Evolutionary conservation across 2,113 vertebrate genomes (phyloP).

Genomic region (Ctenomys sociabilis): DNA sequence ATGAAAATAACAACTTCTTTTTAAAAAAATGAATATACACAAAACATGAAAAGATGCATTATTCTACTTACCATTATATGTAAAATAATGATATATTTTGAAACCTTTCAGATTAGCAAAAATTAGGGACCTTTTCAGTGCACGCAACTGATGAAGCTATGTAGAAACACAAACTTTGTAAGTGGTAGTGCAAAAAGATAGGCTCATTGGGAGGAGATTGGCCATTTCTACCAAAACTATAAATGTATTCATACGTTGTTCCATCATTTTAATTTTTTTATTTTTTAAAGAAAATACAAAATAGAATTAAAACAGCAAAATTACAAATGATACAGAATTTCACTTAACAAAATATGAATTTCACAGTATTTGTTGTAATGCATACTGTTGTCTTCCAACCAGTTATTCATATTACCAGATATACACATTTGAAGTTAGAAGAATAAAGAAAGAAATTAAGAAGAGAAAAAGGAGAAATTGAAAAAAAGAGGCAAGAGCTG

Average conservation of each 20-base stretch:
- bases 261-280: neutral
- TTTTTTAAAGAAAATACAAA: no score
- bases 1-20: neutral
- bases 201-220: neutral
- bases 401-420: no score
- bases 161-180: neutral
- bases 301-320: no score
- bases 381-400: no score
- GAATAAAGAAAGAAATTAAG: no score
- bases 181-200: neutral
- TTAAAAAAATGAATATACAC: neutral
- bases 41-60: conserved; percentile 12
- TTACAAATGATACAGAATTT: no score
- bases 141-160: neutral
- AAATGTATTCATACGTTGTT: neutral
- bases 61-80: neutral
- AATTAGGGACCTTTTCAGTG: neutral
- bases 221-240: neutral
- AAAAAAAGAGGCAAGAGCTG: no score
- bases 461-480: no score
- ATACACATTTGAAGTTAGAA: no score
- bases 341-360: no score
- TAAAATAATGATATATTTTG: neutral
- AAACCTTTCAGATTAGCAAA: neutral
- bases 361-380: no score